These are phyloP conservation scores for Paradoxurus hermaphroditus DNA, from an alignment of 2,113 vertebrate genomes.

Conservation along the genomic window DNA sequence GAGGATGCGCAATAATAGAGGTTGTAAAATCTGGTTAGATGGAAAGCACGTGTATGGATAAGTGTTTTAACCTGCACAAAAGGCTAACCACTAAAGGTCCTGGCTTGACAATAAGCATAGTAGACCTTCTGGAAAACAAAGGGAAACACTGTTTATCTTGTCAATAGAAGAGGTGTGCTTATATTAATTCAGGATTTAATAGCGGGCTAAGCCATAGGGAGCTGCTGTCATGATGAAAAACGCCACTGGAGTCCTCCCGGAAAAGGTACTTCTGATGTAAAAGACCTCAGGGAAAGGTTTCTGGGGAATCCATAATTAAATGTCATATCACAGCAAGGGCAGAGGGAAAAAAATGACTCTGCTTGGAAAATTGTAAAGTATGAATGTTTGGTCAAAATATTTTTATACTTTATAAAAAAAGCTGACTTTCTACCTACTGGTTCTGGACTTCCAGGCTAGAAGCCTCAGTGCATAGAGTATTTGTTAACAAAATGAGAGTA, in stretches of 20 bases:
- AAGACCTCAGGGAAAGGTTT: conserved; percentile 70
- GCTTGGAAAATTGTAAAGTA: conserved; percentile 43
- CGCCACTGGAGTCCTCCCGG: conserved; percentile 45
- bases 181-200: conserved; percentile 74
- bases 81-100: background rate
- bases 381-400: conserved; percentile 42
- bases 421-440: background rate
- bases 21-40: background rate
- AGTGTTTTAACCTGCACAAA: conserved; percentile 16
- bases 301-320: conserved; percentile 78
- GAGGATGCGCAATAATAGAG: background rate
- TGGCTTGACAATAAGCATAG: background rate
- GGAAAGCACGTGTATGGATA: background rate
- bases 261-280: conserved; percentile 70
- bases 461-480: background rate
- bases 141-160: conserved; percentile 63
- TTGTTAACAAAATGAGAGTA: background rate
- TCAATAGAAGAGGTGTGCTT: conserved; percentile 57
- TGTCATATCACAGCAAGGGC: conserved; percentile 63
- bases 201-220: conserved; percentile 58
- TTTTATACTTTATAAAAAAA: conserved; percentile 28
- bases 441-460: background rate
- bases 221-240: conserved; percentile 71
- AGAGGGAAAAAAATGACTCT: conserved; percentile 37
- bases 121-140: conserved; percentile 43